These are phyloP conservation scores for Elmis aenea DNA, from an alignment of 2,888 invertebrate genomes.

Conservation along the genomic window DNA sequence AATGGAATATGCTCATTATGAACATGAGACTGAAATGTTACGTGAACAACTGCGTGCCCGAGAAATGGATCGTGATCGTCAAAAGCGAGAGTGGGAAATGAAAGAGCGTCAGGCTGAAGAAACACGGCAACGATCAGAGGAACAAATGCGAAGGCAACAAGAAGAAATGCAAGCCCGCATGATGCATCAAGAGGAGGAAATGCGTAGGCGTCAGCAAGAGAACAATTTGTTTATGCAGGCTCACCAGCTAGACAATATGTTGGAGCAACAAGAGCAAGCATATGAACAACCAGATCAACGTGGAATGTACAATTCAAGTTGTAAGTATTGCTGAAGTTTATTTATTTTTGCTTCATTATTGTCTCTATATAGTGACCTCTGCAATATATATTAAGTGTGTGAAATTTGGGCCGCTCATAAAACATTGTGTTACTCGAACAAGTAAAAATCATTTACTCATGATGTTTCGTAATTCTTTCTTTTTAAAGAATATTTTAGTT, in stretches of 20 bases:
- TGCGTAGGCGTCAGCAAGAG: slow-evolving; percentile 80
- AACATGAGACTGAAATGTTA: slow-evolving; percentile 93
- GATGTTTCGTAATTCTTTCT: no score
- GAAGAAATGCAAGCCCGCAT: slow-evolving; percentile 74
- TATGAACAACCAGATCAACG: slow-evolving; percentile 26
- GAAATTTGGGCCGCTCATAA: no score
- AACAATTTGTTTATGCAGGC: slow-evolving; percentile 83
- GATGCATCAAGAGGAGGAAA: slow-evolving; percentile 77
- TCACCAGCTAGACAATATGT: slow-evolving; percentile 50
- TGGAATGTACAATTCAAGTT: slow-evolving; percentile 14
- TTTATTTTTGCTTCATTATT: not conserved
- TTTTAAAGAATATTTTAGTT: no score
- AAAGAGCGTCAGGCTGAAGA: slow-evolving; percentile 61
- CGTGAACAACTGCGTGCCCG: slow-evolving; percentile 84
- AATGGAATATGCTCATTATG: slow-evolving; percentile 94
- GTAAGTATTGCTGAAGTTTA: slow-evolving; percentile 11
- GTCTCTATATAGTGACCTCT: no score
- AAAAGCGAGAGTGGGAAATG: slow-evolving; percentile 50
- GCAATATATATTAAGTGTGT: no score
- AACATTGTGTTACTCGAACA: no score
- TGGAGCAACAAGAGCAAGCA: slow-evolving; percentile 67
- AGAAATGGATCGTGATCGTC: slow-evolving; percentile 81
- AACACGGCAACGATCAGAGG: slow-evolving; percentile 59
- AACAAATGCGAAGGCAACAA: slow-evolving; percentile 62
- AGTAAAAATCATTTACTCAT: no score